phyloP scores from a whole-genome alignment of 2,888 invertebrate species.

The Drosophila anceps region DNA sequence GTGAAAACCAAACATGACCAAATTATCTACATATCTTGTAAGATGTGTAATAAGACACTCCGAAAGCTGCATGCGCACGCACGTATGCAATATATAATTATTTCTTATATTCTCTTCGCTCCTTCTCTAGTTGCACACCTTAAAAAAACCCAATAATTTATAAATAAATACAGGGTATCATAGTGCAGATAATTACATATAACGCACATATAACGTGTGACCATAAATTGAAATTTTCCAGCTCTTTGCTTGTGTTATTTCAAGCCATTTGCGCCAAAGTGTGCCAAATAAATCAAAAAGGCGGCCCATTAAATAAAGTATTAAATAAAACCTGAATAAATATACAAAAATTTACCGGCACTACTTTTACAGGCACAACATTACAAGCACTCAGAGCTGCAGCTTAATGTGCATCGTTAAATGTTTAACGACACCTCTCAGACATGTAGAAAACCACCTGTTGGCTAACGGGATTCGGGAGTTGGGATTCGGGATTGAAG shows the following conservation, averaged over 20 bases:
- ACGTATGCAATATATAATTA: background rate
- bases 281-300: slow-evolving; percentile 76
- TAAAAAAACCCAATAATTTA: background rate
- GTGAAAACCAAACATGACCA: background rate
- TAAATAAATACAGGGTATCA: slow-evolving; percentile 23
- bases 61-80: slow-evolving; percentile 5
- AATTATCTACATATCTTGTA: slow-evolving; percentile 2
- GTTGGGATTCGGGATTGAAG: background rate
- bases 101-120: background rate
- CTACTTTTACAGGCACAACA: slow-evolving; percentile 31
- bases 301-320: slow-evolving; percentile 58
- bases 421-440: slow-evolving; percentile 55
- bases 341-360: slow-evolving; percentile 47
- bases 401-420: slow-evolving; percentile 46
- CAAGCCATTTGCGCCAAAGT: slow-evolving; percentile 60
- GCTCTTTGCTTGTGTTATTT: slow-evolving; percentile 44
- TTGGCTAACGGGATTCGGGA: background rate
- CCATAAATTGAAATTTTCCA: slow-evolving; percentile 46
- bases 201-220: slow-evolving; percentile 61
- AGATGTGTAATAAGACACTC: background rate
- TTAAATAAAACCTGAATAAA: slow-evolving; percentile 60
- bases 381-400: slow-evolving; percentile 35
- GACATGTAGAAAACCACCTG: slow-evolving; percentile 24
- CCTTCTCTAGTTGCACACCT: background rate
- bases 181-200: slow-evolving; percentile 35